A percentile compares a stretch with the other conserved stretches of the same genome.
Conservation (phyloP, 2,797 vertebrate genomes). For the Columba guinea region DNA sequence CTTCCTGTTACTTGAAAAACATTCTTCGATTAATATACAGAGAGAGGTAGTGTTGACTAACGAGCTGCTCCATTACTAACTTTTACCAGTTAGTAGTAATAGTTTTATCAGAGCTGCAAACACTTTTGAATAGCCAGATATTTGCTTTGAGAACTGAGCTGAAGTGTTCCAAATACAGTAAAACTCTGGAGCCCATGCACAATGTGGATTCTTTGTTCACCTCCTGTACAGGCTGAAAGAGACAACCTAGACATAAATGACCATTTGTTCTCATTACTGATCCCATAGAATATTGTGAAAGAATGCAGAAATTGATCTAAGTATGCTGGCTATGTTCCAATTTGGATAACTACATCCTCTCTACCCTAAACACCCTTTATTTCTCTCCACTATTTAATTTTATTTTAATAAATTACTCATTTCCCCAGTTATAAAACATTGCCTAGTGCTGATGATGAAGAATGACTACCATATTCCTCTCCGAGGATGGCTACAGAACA, state of each 20-base stretch:
- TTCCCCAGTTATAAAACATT: slow-evolving; percentile 44
- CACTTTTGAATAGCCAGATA: slow-evolving; percentile 41
- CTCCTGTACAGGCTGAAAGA: slow-evolving; percentile 18
- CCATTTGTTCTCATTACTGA: slow-evolving; percentile 38
- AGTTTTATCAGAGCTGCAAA: slow-evolving; percentile 56
- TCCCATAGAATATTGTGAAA: slow-evolving; percentile 31
- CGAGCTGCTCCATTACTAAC: slow-evolving; percentile 65
- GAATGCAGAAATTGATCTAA: slow-evolving; percentile 33
- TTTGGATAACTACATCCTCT: slow-evolving; percentile 6
- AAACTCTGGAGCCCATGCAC: background rate
- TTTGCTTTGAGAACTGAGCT: slow-evolving; percentile 46
- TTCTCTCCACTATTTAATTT: slow-evolving; percentile 22
- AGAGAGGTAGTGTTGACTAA: slow-evolving; percentile 67
- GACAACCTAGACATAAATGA: slow-evolving; percentile 28
- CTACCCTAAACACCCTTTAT: background rate
- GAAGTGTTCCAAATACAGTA: slow-evolving; percentile 14
- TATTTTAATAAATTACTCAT: slow-evolving; percentile 33
- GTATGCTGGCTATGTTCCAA: background rate
- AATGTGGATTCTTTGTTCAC: slow-evolving; percentile 37
- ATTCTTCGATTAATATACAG: slow-evolving; percentile 67
- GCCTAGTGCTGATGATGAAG: background rate
- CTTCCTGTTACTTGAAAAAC: slow-evolving; percentile 72
- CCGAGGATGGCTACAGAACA: background rate
- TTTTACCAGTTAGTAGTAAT: slow-evolving; percentile 64
- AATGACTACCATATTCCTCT: background rate